Evolutionary conservation across 2,797 vertebrate genomes (phyloP).

Genomic region (Cygnus olor): DNA sequence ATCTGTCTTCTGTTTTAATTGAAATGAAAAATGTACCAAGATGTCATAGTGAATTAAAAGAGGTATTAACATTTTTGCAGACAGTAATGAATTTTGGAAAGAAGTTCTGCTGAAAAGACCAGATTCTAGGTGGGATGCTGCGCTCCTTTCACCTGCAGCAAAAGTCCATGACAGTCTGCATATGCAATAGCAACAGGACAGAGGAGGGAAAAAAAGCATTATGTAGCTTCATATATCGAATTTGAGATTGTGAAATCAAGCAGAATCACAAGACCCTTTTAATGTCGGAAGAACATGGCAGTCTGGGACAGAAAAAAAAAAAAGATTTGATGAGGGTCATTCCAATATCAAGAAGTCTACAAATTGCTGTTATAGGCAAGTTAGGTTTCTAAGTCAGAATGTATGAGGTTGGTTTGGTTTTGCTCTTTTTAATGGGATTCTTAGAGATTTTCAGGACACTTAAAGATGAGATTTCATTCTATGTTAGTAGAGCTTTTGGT

Average conservation of each 20-base stretch:
- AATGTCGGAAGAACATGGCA: background rate
- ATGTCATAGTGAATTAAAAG: background rate
- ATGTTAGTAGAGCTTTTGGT: accelerated
- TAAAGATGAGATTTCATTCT: background rate
- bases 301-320: background rate
- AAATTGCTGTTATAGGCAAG: background rate
- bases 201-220: background rate
- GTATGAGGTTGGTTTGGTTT: background rate
- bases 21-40: background rate
- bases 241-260: background rate
- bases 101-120: background rate
- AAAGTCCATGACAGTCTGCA: background rate
- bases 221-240: background rate
- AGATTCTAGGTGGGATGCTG: background rate
- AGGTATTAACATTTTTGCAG: background rate
- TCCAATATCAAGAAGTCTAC: background rate
- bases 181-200: background rate
- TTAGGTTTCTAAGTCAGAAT: background rate
- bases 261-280: background rate
- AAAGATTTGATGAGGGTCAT: background rate
- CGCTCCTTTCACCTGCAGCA: background rate
- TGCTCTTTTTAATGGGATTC: background rate
- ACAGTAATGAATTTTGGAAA: background rate
- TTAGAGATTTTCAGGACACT: background rate
- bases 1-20: background rate